Base-by-base conservation (phyloP, 37 sponge, comb jelly and placozoan species). In the Ephydatia muelleri region DNA sequence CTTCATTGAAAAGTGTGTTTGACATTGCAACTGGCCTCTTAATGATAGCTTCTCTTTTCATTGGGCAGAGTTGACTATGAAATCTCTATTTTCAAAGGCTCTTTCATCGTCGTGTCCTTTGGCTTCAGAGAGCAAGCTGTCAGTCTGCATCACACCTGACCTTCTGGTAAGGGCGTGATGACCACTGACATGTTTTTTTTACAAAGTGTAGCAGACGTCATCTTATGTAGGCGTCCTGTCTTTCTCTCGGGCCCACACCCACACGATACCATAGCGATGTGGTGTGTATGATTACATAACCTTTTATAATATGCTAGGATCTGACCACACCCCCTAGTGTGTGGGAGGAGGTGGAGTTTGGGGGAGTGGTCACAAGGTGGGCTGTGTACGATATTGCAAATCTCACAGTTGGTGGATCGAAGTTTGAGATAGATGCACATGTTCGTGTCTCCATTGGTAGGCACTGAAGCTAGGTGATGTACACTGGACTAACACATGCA, bases 41-140 rank as follows among this genome's bases (percentile, higher is more conserved):
- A 43, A 43, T 6, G 43, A 43, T n/a, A n/a, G n/a, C n/a, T n/a
- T 3, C 43, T 43, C 6, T 43, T 3, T 6, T 43, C 6, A 6
- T 3, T 9, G 57, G 36, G 75, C 69, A 80, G 90, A 87, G 30
- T 95, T 90, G 91, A 80, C 83, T 75, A 37, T 95, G 31, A 71
- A 83, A 65, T 65, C 40, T 3, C 85, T 92, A 57, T 90, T 92
- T 68, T 81, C 82, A 14, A 76, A 73, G 30, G 35, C 83, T 35
- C 47, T 95, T 0, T 78, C 73, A 22, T 84, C 90, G 11, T 39
- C 85, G 66, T 95, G 96, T 87, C 96, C 96, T 34, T 80, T 95
- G 8, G 81, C 93, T 26, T 65, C 67, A 67, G 23, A 30, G 21
- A 90, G 88, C 37, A 79, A 28, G 31, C 65, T 93, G 25, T 87